Evolutionary conservation across 2,797 vertebrate genomes (phyloP).

Genomic region (Novumbra hubbsi): DNA sequence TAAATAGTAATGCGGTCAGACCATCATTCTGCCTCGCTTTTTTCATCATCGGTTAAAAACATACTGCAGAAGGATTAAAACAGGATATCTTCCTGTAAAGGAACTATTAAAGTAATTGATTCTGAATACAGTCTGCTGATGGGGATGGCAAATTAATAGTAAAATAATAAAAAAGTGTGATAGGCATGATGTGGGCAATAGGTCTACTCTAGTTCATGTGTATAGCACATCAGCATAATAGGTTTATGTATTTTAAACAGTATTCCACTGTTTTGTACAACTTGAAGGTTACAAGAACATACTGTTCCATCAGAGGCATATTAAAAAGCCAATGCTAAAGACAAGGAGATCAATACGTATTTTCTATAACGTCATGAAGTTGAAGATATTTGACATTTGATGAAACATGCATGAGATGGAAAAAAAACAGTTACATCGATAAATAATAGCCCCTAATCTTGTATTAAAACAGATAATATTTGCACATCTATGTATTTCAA

Average conservation of each 20-base stretch:
- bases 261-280: neutral
- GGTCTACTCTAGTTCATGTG: neutral
- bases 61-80: neutral
- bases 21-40: neutral
- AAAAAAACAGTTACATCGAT: conserved; percentile 14
- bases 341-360: conserved; percentile 25
- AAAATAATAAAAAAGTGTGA: conserved; percentile 6
- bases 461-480: neutral
- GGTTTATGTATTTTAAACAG: neutral
- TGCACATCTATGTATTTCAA: conserved; percentile 4
- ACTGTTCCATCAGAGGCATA: neutral
- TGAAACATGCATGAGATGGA: conserved; percentile 33
- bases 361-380: conserved; percentile 38
- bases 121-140: conserved; percentile 15
- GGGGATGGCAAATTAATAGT: conserved; percentile 20
- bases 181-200: neutral
- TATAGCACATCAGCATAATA: conserved; percentile 9
- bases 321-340: conserved; percentile 24
- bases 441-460: conserved; percentile 6
- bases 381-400: conserved; percentile 34
- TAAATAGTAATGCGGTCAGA: neutral
- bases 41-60: neutral
- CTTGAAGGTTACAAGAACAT: neutral
- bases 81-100: neutral
- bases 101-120: conserved; percentile 5